phyloP scores from a whole-genome alignment of 2,797 vertebrate species.

The Labroides dimidiatus region DNA sequence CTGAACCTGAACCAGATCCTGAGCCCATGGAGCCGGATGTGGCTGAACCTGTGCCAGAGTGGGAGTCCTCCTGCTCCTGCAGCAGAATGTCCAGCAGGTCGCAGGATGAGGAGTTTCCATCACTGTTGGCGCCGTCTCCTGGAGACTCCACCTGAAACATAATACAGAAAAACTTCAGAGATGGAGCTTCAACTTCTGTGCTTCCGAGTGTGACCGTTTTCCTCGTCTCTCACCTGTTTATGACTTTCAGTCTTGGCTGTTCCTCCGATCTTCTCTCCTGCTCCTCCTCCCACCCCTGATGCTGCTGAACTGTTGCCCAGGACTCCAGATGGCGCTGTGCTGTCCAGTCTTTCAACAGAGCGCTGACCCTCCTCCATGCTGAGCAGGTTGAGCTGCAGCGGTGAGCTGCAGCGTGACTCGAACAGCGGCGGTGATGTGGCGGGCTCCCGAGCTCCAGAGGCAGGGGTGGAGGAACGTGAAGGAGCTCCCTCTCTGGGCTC shows the following conservation, averaged over 20 bases:
- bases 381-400: slow-evolving; percentile 93
- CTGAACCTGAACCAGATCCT: slow-evolving; percentile 83
- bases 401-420: slow-evolving; percentile 94
- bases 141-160: slow-evolving; percentile 63
- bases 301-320: slow-evolving; percentile 17
- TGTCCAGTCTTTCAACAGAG: slow-evolving; percentile 79
- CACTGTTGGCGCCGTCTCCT: slow-evolving; percentile 82
- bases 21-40: slow-evolving; percentile 90
- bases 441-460: slow-evolving; percentile 78
- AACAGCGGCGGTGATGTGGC: slow-evolving; percentile 86
- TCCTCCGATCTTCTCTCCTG: slow-evolving; percentile 53
- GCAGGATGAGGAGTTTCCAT: slow-evolving; percentile 88
- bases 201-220: neutral
- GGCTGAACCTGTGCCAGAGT: slow-evolving; percentile 88
- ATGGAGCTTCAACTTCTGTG: neutral
- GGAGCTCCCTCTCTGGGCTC: slow-evolving; percentile 77
- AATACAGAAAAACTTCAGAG: slow-evolving; percentile 3
- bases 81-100: slow-evolving; percentile 90
- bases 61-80: slow-evolving; percentile 88
- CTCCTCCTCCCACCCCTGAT: slow-evolving; percentile 11
- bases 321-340: slow-evolving; percentile 35
- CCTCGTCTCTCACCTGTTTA: slow-evolving; percentile 84
- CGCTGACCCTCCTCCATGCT: slow-evolving; percentile 93
- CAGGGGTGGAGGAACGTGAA: slow-evolving; percentile 80
- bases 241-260: slow-evolving; percentile 56